Evolutionary conservation across 2,888 invertebrate genomes (phyloP), one percentile per base, ranked within the genome.

Genomic region (Limnephilus auricula): DNA sequence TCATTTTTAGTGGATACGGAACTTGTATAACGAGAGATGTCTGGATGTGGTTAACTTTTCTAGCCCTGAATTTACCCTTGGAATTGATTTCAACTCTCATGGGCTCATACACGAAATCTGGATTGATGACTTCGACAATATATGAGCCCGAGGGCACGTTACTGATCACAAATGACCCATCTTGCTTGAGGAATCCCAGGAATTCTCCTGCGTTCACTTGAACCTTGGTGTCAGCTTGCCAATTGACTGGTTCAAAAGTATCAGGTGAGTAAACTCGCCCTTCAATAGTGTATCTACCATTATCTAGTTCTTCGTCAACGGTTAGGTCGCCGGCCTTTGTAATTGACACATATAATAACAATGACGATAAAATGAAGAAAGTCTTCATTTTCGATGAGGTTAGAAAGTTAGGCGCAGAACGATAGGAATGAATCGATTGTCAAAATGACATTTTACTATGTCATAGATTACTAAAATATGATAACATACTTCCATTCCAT

Each of bases 61-160:
- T 96, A 0, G 99, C 99, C 93, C 99, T 96, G 94, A 98, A 98
- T 95, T 99, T 99, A 79, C 99, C 99, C 95, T 99, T 99, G 0
- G 98, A 98, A 94, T 99, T 99, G 92, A 99, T 99, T 95, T 99
- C 99, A 1, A 99, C 99, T 92, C 99, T 96, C 10, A 98, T 97
- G 32, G 99, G 98, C 94, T 99, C 99, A 94, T 99, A 99, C 93
- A 98, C 97, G 94, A 97, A 99, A 94, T 99, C 98, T 0, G 99
- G 98, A 95, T 99, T 97, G 79, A 98, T 95, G 13, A 99, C 97
- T 96, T 99, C 99, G 0, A 99, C 96, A 9, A 99, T 97, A 94
- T 99, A 99, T 0, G 99, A 99, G 12, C 99, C 99, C 0, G 98
- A 97, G 0, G 98, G 98, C 0, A 99, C 96, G 94, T 98, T 98